Evolutionary conservation across 2,888 invertebrate species (phyloP).

Genomic region (Stenchaetothrips biformis): DNA sequence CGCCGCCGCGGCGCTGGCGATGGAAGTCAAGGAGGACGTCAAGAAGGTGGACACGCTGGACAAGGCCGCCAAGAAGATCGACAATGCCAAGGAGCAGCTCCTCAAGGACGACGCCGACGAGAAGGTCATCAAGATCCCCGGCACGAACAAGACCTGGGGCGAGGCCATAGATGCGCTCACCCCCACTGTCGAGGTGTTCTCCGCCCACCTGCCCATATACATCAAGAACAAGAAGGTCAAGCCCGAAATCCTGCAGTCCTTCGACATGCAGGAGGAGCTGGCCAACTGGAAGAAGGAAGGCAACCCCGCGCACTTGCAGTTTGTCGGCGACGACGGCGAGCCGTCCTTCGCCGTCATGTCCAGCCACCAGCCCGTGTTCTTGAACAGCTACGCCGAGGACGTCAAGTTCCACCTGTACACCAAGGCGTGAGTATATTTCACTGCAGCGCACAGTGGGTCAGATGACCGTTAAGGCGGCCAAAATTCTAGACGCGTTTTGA

Average conservation of each 20-base stretch:
- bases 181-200: neutral
- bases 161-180: neutral
- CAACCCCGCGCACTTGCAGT: neutral
- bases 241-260: neutral
- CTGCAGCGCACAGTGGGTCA: too few relatives aligned
- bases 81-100: neutral
- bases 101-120: neutral
- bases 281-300: neutral
- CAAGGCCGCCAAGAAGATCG: neutral
- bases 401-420: conserved; percentile 60
- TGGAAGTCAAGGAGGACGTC: neutral
- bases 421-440: conserved; percentile 47
- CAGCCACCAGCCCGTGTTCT: conserved; percentile 47
- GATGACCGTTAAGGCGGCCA: too few relatives aligned
- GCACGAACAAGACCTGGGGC: neutral
- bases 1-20: neutral
- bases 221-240: neutral
- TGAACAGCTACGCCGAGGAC: conserved; percentile 47
- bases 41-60: neutral
- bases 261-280: neutral
- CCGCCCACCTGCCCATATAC: neutral
- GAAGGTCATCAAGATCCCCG: neutral
- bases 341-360: conserved; percentile 33
- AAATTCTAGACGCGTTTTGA: too few relatives aligned
- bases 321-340: conserved; percentile 29